Percentiles rank a stretch among this genome's conserved stretches.
phyloP scores from a whole-genome alignment of 2,888 invertebrate species.

The Leptinotarsa rubiginosa region DNA sequence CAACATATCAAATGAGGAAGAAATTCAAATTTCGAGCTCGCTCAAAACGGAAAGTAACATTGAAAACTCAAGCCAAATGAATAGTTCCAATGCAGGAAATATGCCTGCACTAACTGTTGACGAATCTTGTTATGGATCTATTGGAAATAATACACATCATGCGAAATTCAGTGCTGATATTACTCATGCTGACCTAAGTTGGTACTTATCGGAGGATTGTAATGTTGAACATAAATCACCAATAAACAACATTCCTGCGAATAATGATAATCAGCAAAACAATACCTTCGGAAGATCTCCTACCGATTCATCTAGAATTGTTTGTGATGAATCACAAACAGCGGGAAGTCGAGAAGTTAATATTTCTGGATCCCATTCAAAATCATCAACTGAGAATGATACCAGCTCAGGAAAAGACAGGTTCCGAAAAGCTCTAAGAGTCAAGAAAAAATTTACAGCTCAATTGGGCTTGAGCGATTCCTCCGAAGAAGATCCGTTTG shows the following conservation, averaged over 20 bases:
- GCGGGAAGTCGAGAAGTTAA: not conserved
- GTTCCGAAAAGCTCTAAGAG: not conserved
- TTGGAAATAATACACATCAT: not conserved
- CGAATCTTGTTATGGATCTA: not conserved
- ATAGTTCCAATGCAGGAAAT: no score
- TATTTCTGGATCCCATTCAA: not conserved
- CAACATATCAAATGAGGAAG: not conserved
- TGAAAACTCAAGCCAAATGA: no score
- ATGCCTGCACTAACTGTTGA: no score
- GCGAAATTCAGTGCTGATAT: not conserved
- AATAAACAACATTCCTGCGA: not conserved
- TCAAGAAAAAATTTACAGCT: not conserved
- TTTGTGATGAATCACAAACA: no score
- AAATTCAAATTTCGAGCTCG: not conserved
- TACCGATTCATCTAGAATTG: not conserved
- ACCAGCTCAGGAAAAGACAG: not conserved
- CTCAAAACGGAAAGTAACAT: not conserved
- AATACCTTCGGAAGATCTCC: not conserved
- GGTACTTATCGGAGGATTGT: not conserved
- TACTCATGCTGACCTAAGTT: not conserved
- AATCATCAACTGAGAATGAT: no score
- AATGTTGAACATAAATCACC: not conserved
- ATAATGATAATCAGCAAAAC: not conserved
- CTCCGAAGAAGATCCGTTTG: constrained; percentile 3
- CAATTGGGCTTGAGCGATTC: not conserved